Evolutionary conservation across 2,797 vertebrate species (phyloP).

Genomic region (Coilia nasus): DNA sequence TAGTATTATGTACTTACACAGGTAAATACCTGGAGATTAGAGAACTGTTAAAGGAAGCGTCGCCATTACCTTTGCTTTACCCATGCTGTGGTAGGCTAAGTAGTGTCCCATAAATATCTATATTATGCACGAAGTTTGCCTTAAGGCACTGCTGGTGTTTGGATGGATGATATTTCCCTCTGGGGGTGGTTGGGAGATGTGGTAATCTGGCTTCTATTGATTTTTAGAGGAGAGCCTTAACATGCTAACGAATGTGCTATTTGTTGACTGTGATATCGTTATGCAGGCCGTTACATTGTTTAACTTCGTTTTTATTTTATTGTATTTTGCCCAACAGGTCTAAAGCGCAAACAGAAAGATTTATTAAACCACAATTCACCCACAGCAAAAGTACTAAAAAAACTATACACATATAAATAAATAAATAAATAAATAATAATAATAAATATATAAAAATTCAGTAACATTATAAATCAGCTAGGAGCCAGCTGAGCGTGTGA

Average conservation of each 20-base stretch:
- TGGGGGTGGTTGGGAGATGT: not conserved
- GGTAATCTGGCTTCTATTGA: not conserved
- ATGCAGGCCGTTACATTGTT: not conserved
- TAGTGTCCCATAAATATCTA: too few species aligned
- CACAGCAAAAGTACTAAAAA: not conserved
- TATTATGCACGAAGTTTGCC: too few species aligned
- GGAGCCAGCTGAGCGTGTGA: constrained; percentile 54
- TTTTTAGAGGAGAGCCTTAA: not conserved
- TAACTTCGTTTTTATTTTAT: not conserved
- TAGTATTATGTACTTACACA: too few species aligned
- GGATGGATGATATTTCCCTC: not conserved
- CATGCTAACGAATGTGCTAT: not conserved
- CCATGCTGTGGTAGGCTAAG: too few species aligned
- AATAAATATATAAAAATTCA: too few species aligned
- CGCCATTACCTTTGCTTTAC: too few species aligned
- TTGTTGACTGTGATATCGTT: not conserved
- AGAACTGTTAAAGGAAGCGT: too few species aligned
- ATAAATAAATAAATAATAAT: too few species aligned
- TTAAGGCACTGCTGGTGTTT: too few species aligned
- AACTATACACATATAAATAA: too few species aligned
- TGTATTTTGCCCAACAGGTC: not conserved
- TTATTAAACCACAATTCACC: not conserved
- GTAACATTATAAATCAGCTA: constrained; percentile 55
- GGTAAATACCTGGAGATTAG: too few species aligned
- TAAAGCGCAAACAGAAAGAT: not conserved